Evolutionary conservation across 2,888 invertebrate genomes (phyloP).

Genomic region (Parasteatoda lunata): DNA sequence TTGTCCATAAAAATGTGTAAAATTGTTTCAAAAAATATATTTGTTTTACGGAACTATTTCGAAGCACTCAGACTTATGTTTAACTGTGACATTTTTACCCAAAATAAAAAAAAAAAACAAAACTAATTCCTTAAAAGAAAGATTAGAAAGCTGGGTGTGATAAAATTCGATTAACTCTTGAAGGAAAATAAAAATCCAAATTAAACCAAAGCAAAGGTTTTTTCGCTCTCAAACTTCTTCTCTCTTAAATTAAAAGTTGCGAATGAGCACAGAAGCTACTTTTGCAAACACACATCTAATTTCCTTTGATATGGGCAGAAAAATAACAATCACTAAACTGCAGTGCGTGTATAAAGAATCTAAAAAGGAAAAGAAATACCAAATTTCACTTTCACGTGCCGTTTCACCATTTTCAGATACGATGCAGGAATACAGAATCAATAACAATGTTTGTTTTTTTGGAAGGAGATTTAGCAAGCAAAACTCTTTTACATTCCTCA

Average conservation of each 20-base stretch:
- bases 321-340: not conserved
- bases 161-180: no score
- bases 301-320: not conserved
- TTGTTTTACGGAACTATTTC: no score
- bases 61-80: no score
- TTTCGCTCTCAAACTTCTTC: not conserved
- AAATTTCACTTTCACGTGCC: conserved; percentile 5
- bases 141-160: no score
- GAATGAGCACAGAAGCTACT: not conserved
- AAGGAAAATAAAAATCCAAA: no score
- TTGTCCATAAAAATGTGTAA: no score
- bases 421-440: not conserved
- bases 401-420: conserved; percentile 6
- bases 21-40: no score
- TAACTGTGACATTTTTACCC: no score
- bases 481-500: not conserved
- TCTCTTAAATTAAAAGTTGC: not conserved
- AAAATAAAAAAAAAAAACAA: no score
- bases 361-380: not conserved
- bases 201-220: not conserved
- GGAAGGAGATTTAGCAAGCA: not conserved
- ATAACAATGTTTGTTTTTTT: conserved; percentile 17
- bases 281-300: not conserved
- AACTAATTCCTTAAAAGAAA: no score
- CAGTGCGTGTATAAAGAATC: not conserved